Conservation (phyloP, 1,140 invertebrate species). For the Wiebesia pumilae region DNA sequence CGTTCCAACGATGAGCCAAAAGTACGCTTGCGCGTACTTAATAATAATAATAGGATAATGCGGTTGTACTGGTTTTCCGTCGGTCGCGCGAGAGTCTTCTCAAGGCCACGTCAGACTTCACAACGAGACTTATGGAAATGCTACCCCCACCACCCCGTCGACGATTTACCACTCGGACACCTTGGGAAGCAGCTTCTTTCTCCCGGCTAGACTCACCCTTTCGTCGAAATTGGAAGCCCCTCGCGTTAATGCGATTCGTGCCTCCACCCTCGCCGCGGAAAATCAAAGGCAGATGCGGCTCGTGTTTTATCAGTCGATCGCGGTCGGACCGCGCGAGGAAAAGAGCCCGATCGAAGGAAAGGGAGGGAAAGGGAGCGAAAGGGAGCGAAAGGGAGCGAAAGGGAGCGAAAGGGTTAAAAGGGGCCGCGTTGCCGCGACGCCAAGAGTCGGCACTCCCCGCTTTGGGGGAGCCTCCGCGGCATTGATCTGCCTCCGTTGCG, state of each 20-base stretch:
- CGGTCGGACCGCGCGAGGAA: neutral
- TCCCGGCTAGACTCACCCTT: slow-evolving; percentile 7
- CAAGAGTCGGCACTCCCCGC: slow-evolving; percentile 58
- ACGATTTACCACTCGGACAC: neutral
- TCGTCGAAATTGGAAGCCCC: neutral
- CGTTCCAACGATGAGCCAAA: no score
- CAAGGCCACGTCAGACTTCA: no score
- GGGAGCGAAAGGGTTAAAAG: slow-evolving; percentile 41
- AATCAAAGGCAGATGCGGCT: slow-evolving; percentile 49
- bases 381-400: no score
- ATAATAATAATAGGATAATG: no score
- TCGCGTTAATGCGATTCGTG: neutral
- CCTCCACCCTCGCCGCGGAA: neutral
- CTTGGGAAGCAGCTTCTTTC: neutral
- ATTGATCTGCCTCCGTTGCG: slow-evolving; percentile 63
- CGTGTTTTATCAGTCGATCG: slow-evolving; percentile 49
- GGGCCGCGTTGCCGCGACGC: slow-evolving; percentile 27
- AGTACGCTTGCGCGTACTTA: no score
- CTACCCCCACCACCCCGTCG: no score
- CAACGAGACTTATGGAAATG: neutral
- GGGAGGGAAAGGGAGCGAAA: no score
- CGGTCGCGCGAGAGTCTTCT: no score
- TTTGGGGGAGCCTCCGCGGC: slow-evolving; percentile 56
- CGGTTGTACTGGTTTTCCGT: no score
- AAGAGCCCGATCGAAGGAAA: neutral